Conservation (phyloP, 2,888 invertebrate species). For the Idaea aversata region DNA sequence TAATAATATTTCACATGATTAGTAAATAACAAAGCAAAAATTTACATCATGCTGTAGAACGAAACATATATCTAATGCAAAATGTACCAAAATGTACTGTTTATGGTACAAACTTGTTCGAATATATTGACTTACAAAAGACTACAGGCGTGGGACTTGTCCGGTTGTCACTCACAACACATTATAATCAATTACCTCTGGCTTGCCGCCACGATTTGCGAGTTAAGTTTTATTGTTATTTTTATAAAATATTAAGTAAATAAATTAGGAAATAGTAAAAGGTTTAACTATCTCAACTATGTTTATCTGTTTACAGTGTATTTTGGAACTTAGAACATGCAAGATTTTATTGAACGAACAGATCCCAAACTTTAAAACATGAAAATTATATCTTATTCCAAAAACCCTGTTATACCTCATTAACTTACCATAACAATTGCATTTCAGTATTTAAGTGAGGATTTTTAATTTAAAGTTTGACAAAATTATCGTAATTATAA, state of each 20-base stretch:
- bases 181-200: constrained; percentile 13
- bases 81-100: background rate
- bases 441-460: too few species aligned
- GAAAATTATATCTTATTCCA: too few species aligned
- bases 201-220: constrained; percentile 1
- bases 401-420: too few species aligned
- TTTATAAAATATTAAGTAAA: background rate
- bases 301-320: too few species aligned
- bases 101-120: background rate
- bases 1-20: background rate
- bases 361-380: too few species aligned
- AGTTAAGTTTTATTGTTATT: background rate
- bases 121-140: background rate
- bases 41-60: background rate
- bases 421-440: too few species aligned
- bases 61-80: background rate
- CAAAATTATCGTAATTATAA: too few species aligned
- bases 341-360: too few species aligned
- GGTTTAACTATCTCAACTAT: background rate
- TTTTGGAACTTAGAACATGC: too few species aligned
- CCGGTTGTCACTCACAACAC: constrained; percentile 12
- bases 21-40: background rate
- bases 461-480: too few species aligned
- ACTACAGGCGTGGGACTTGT: constrained; percentile 8
- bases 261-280: background rate